Conservation (phyloP, 2,113 vertebrate species). For the Siphamia tubifer region DNA sequence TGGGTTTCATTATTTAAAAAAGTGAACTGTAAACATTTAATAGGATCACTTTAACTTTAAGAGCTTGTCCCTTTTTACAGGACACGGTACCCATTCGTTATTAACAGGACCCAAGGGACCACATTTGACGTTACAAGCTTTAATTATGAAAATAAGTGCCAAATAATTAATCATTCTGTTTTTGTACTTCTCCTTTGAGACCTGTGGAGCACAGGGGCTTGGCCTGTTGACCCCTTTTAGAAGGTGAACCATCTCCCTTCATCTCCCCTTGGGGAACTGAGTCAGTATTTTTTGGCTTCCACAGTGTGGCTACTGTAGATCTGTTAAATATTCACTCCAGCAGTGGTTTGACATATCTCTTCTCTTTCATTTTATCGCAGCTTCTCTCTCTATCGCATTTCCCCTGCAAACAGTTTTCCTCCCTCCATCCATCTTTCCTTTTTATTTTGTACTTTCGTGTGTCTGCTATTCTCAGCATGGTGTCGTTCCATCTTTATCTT, state of each 20-base stretch:
- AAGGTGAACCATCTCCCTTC: constrained; percentile 11
- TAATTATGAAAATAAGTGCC: constrained; percentile 54
- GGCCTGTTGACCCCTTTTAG: constrained; percentile 29
- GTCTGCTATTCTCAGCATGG: background rate
- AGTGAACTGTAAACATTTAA: background rate
- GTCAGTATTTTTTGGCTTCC: constrained; percentile 38
- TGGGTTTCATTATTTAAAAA: background rate
- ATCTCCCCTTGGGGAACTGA: constrained; percentile 30
- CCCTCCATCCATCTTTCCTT: background rate
- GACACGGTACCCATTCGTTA: background rate
- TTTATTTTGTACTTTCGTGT: background rate
- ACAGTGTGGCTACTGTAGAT: background rate
- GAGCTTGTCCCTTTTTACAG: background rate
- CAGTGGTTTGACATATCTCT: constrained; percentile 1
- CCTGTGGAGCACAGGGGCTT: background rate
- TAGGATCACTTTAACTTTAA: background rate
- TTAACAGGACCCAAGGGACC: constrained; percentile 13
- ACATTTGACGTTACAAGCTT: constrained; percentile 27
- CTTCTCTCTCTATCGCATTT: background rate
- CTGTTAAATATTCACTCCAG: background rate
- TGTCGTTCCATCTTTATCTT: background rate
- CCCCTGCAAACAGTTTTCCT: background rate
- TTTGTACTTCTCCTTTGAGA: constrained; percentile 20
- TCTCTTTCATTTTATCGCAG: background rate
- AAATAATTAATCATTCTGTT: constrained; percentile 45